phyloP scores from a whole-genome alignment of 2,888 invertebrate species.

The Diarsia dahlii region DNA sequence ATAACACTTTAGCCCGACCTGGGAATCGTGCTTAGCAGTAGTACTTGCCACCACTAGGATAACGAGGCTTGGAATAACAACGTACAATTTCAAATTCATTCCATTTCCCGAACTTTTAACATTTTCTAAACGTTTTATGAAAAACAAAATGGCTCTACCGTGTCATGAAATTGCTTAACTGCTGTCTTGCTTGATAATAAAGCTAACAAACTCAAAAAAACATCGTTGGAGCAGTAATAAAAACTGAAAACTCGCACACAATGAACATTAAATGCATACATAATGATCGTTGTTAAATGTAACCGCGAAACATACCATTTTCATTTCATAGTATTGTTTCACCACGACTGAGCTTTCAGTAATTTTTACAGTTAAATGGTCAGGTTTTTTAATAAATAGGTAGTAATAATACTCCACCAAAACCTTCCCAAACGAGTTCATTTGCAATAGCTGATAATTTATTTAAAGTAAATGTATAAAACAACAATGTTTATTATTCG shows the following conservation, averaged over 20 bases:
- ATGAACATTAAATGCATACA: constrained; percentile 50
- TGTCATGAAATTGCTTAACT: neutral
- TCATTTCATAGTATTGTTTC: constrained; percentile 35
- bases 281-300: constrained; percentile 29
- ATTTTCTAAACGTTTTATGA: constrained; percentile 47
- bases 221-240: constrained; percentile 38
- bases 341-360: constrained; percentile 40
- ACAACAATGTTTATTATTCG: constrained; percentile 58
- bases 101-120: constrained; percentile 23
- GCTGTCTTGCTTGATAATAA: constrained; percentile 32
- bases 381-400: constrained; percentile 56
- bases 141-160: constrained; percentile 18
- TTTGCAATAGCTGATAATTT: constrained; percentile 59
- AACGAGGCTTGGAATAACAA: too few relatives aligned
- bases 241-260: constrained; percentile 39
- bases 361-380: constrained; percentile 32
- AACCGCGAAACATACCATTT: constrained; percentile 51
- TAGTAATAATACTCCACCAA: constrained; percentile 32
- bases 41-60: too few relatives aligned
- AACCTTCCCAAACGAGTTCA: constrained; percentile 39
- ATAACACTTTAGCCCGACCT: too few relatives aligned
- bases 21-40: too few relatives aligned
- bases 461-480: constrained; percentile 60
- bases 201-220: constrained; percentile 38
- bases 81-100: too few relatives aligned